Base-by-base conservation (phyloP, 2,888 invertebrate species). In the Timema cristinae region DNA sequence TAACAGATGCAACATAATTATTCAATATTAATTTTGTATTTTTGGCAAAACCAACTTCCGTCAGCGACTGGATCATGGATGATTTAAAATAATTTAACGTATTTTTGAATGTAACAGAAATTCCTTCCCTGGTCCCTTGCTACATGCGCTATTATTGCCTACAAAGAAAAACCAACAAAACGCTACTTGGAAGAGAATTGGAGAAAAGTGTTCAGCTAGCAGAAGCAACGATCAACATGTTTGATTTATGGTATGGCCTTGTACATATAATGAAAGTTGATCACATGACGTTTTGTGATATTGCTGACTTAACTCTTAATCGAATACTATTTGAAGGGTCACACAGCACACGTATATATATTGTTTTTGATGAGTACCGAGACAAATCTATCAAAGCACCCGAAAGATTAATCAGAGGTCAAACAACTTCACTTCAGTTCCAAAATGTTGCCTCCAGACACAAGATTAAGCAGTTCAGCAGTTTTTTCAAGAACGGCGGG, bases 281-380 rank as follows among this genome's bases (percentile, higher is more conserved):
- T 56, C 11, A 11, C n/a, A 56, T 6, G 56, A 11, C 13, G 16
- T 56, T 56, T 56, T 5, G 15, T 56, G 56, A 56, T 56, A 56
- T 56, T 56, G 13, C 13, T 56, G 56, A 56, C n/a, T 13, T 11
- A 56, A 16, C n/a, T 56, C 56, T 56, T 15, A 56, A 56, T 56
- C 9, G 56, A 56, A 56, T 56, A 56, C 54, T 56, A 15, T 56
- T 56, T 56, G 56, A 56, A 56, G 56, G 56, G 16, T 15, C n/a
- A 16, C 15, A 56, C 8, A 56, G 56, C 56, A 56, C 16, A 7
- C 13, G 56, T 13, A 56, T 56, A 56, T 0, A 56, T 56, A 16
- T 52, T n/a, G n/a, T 52, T 56, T 56, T 56, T 56, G 1, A 56
- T 11, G 2, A 56, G 56, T 56, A 56, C 56, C n/a, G 7, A 56